Percentiles rank a stretch among this genome's conserved stretches.
These are phyloP conservation scores for Neostethus bicornis DNA, from an alignment of 2,797 vertebrate species.

Conservation along the genomic window DNA sequence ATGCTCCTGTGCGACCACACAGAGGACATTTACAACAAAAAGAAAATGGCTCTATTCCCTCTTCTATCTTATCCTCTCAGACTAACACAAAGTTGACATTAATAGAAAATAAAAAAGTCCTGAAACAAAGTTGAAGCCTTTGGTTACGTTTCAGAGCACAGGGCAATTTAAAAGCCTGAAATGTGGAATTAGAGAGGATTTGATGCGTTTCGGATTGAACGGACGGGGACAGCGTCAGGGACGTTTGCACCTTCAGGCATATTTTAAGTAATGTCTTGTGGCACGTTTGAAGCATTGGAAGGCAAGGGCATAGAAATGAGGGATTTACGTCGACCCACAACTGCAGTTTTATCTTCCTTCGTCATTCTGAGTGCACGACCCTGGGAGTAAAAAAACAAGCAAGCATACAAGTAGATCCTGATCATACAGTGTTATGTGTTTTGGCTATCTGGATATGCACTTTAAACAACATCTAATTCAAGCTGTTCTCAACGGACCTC, in stretches of 20 bases:
- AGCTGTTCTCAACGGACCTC: slow-evolving; percentile 74
- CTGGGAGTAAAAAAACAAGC: slow-evolving; percentile 64
- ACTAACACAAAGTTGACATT: slow-evolving; percentile 78
- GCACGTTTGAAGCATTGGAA: slow-evolving; percentile 75
- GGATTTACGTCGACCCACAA: slow-evolving; percentile 74
- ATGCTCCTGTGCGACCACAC: slow-evolving; percentile 40
- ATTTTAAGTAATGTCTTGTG: slow-evolving; percentile 82
- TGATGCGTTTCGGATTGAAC: slow-evolving; percentile 83
- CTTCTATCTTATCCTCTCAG: slow-evolving; percentile 61
- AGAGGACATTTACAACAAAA: slow-evolving; percentile 72
- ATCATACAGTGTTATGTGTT: slow-evolving; percentile 77
- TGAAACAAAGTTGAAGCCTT: slow-evolving; percentile 79
- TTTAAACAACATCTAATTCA: slow-evolving; percentile 82
- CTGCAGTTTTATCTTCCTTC: slow-evolving; percentile 69
- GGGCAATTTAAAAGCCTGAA: slow-evolving; percentile 81
- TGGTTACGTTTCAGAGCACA: slow-evolving; percentile 80
- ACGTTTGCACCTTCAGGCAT: slow-evolving; percentile 76
- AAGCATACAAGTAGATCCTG: slow-evolving; percentile 74
- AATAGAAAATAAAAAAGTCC: slow-evolving; percentile 79
- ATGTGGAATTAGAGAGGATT: slow-evolving; percentile 82
- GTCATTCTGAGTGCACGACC: slow-evolving; percentile 59
- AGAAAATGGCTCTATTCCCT: slow-evolving; percentile 67
- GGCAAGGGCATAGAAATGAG: slow-evolving; percentile 74
- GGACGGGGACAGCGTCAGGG: slow-evolving; percentile 72
- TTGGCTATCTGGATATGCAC: slow-evolving; percentile 81